Base-by-base conservation (phyloP, 2,888 invertebrate species). In the Diaperis boleti region DNA sequence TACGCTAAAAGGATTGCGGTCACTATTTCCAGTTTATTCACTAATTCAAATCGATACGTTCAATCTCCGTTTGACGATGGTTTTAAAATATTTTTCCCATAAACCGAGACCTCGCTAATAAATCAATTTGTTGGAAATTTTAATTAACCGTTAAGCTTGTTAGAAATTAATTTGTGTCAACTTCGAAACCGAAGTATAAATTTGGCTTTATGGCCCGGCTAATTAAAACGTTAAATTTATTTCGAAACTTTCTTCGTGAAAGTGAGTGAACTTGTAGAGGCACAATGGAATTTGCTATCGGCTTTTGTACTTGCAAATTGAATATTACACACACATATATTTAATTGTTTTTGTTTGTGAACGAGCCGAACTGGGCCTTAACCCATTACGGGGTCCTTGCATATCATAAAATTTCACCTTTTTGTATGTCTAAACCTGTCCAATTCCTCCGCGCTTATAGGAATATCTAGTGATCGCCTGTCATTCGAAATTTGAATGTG, bases 101-200 rank as follows among this genome's bases (percentile, higher is more conserved):
- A 45, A 47, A 49, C n/a, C 33, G 10, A 2, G 33, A 35, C 33
- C 31, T 7, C 4, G 33, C 17, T 29, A 49, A 49, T 49, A 49
- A 49, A 49, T 49, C 49, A 49, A 33, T 49, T 49, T 49, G 49
- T 49, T 49, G 49, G 35, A 49, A 49, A 49, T 49, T 47, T 49
- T 49, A 49, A 49, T 49, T 49, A 49, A 49, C 49, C 49, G 49
- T 49, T 49, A 49, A 49, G 35, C 49, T 49, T 8, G 49, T 49
- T 18, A 31, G 47, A 47, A 47, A 47, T 31, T 47, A 29, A 47
- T 47, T 47, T 47, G 47, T 47, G 47, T 47, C 47, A 47, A 18
- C 33, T 33, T 26, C 33, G 31, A 31, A 47, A 13, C 47, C 47
- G 18, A 49, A 33, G 35, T 33, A 49, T 35, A 42, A 49, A 18